Evolutionary conservation across 2,888 invertebrate species (phyloP), one percentile per base, ranked within the genome.

Genomic region (Lepidochrysops patricia): DNA sequence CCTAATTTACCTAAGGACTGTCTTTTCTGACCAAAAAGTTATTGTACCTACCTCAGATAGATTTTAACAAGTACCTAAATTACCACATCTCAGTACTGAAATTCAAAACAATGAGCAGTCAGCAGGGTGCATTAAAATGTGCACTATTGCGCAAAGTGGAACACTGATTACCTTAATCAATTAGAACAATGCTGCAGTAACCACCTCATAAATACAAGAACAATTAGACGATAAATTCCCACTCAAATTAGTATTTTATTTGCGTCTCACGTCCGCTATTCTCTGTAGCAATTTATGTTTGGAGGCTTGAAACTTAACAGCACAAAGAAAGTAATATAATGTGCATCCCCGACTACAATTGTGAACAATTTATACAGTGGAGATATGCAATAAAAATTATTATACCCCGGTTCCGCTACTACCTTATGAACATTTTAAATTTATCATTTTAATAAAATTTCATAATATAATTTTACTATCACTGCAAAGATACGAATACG

Each of bases 191-290:
- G 27, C 13, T 32, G 19, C 29, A 19, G n/a, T 32, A 29, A 29
- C 32, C 54, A 54, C 29, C 54, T 54, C 81, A 77, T 84, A 84
- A 84, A 84, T 83, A 76, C 72, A 69, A n/a, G 76, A 82, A 82
- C 83, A 84, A 84, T 85, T 82, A 84, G 76, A 79, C 78, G 72
- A 83, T 84, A 84, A 84, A 83, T 83, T 76, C 74, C 71, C 73
- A 70, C 75, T 79, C 78, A 77, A 78, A 83, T 83, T 79, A 78
- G 81, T 82, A 79, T 81, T 84, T 83, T 83, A 81, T 84, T 82
- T 81, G 79, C 82, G 73, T 80, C 73, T 85, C 84, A 84, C 81
- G 83, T 83, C 68, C 74, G 75, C 74, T 73, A 71, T 75, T 75
- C 76, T 61, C 72, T 71, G 71, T 73, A 73, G 68, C 73, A 77